Base-by-base conservation (phyloP, 2,797 vertebrate genomes). In the Coccyzus lansbergi region DNA sequence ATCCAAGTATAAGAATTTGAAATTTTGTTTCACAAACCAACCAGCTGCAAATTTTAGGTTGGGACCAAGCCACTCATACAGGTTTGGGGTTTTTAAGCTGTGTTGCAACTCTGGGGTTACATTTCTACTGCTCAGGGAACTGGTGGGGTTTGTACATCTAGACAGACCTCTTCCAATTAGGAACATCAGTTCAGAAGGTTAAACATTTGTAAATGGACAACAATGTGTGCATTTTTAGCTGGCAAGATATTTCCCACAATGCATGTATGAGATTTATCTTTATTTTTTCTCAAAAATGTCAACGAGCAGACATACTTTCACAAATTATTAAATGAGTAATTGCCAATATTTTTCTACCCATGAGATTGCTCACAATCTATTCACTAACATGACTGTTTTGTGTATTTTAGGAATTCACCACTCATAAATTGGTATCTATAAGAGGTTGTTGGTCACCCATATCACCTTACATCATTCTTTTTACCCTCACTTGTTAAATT, bases 241-340 rank as follows among this genome's bases (percentile, higher is more conserved):
- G 65, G n/a, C 56, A 87, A 85, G 53, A 25, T 78, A 89, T 40
- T 83, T 93, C 62, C 82, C 0, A 1, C 55, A 81, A 74, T 71
- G 38, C 31, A 85, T 78, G 89, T 59, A 80, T 20, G 58, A 68
- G 62, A 84, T 88, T 67, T 90, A 55, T 70, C n/a, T 59, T 48
- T 62, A 53, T 75, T 74, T 29, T 74, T 44, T 33, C 28, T 1
- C 3, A 10, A 38, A 74, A 93, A 80, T 68, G 79, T 92, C 81
- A 89, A 63, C 68, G 58, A 92, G 67, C 38, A 90, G 91, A 75
- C 69, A 49, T 71, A 77, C 91, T 93, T 92, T 83, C 79, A 92
- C 53, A 78, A 89, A 88, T 87, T 94, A 79, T 76, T 83, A 31
- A 94, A 77, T 89, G 75, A 91, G 53, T 93, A 90, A 92, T 87